These are phyloP conservation scores for Mythimna ferrago DNA, from an alignment of 2,888 invertebrate species.

Conservation along the genomic window DNA sequence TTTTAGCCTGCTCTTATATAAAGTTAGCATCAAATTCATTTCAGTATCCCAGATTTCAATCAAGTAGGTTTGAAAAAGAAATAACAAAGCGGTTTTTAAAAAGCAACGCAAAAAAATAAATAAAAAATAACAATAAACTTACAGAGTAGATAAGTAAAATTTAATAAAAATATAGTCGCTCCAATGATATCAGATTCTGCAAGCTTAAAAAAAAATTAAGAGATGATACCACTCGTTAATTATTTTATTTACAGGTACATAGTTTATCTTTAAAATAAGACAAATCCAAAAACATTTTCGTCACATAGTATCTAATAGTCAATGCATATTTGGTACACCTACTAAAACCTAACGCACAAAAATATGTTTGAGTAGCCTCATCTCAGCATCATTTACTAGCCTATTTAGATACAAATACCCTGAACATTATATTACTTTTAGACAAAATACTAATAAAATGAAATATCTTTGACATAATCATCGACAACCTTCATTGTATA, in stretches of 20 bases:
- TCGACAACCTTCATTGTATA: conserved; percentile 5
- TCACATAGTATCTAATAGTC: not conserved
- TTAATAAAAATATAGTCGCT: conserved; percentile 26
- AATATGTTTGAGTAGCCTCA: conserved; percentile 19
- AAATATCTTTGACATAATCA: not conserved
- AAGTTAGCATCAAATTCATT: not conserved
- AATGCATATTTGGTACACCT: not conserved
- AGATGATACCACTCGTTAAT: not conserved
- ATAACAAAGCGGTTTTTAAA: conserved; percentile 8
- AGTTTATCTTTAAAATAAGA: not conserved
- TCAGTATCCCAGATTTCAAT: not conserved
- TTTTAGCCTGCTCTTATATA: not conserved
- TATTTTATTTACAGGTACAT: conserved; percentile 1
- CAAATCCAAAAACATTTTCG: conserved; percentile 12
- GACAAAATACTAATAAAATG: conserved; percentile 16
- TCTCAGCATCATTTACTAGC: conserved; percentile 1
- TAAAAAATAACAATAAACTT: conserved; percentile 30
- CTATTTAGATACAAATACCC: conserved; percentile 52
- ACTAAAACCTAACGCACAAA: conserved; percentile 14
- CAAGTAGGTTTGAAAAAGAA: not conserved
- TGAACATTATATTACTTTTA: conserved; percentile 45
- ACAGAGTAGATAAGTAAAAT: conserved; percentile 23
- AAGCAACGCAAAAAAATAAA: conserved; percentile 8
- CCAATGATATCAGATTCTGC: conserved; percentile 2
- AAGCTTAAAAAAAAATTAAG: conserved; percentile 9